Base-by-base conservation (phyloP, 2,888 invertebrate species). In the Lasioglossum oenotherae region DNA sequence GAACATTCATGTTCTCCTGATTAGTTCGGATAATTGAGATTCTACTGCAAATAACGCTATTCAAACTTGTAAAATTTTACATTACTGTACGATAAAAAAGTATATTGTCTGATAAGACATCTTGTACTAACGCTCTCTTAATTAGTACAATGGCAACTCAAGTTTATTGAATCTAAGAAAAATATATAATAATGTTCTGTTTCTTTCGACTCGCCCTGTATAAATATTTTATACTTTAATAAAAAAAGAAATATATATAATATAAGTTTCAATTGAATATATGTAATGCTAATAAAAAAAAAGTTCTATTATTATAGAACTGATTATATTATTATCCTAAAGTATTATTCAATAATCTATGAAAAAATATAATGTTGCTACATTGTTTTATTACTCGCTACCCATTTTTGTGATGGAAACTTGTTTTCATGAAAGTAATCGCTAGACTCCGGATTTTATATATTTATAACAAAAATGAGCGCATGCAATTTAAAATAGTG, bases 271-370 rank as follows among this genome's bases (percentile, higher is more conserved):
- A 8, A 69, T 16, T 64, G 2, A 64, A 57, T 38, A 41, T 23
- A 49, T 53, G 19, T 74, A 76, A 74, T 74, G 41, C 57, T 27
- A 44, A 41, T 38, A 49, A 44, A 44, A 27, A 31, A 57, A 38
- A 19, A 27, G 27, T 27, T 74, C 12, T 14, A 77, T 57, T 81
- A 44, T 44, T 64, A 53, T 31, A 35, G 23, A 19, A 74, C 31
- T 16, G 74, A 80, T 67, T 67, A 46, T 67, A 23, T 73, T 84
- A 53, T 57, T 73, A 10, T 2, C 49, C 27, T 0, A n/a, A 69
- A 16, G 19, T 78, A 74, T n/a, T 27, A 77, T 57, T 64, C 78
- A 78, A 78, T 49, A 46, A 71, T 84, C 49, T 53, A 35, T 38
- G 8, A 14, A 27, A 74, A 64, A 44, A 35, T 19, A n/a, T 35